phyloP scores from a whole-genome alignment of 2,113 vertebrate genomes.

The Ceuthmochares aereus region DNA sequence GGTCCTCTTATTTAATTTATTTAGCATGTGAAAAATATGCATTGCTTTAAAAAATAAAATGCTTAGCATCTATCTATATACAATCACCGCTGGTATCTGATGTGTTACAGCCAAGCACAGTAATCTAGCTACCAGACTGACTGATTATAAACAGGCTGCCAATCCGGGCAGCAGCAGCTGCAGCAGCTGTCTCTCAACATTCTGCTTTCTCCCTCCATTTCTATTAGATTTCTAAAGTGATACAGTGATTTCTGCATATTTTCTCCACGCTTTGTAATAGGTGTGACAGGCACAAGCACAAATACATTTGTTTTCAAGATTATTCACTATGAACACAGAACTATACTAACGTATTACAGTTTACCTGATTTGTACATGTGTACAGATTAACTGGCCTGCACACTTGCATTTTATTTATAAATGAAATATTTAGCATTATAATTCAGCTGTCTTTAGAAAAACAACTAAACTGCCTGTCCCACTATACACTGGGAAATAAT shows the following conservation, averaged over 20 bases:
- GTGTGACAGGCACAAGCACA: slow-evolving; percentile 35
- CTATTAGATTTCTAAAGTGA: slow-evolving; percentile 69
- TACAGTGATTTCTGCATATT: slow-evolving; percentile 58
- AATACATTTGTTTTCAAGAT: slow-evolving; percentile 60
- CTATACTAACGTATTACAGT: slow-evolving; percentile 57
- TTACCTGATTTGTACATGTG: slow-evolving; percentile 52
- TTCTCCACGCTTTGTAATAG: slow-evolving; percentile 29
- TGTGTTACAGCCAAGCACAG: slow-evolving; percentile 43
- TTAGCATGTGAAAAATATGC: neutral
- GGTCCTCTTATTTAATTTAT: slow-evolving; percentile 5
- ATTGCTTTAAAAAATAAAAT: slow-evolving; percentile 48
- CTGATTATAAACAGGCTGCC: slow-evolving; percentile 78
- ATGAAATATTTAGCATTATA: slow-evolving; percentile 53
- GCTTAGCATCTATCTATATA: neutral
- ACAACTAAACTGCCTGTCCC: slow-evolving; percentile 46
- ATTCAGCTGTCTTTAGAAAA: slow-evolving; percentile 67
- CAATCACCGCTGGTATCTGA: slow-evolving; percentile 34
- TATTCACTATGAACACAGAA: slow-evolving; percentile 47
- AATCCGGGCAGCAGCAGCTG: slow-evolving; percentile 49
- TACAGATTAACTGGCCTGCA: slow-evolving; percentile 52
- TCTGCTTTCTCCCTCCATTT: slow-evolving; percentile 52
- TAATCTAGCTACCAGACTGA: slow-evolving; percentile 52
- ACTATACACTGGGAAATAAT: slow-evolving; percentile 23
- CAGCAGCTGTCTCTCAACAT: slow-evolving; percentile 70
- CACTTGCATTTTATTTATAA: slow-evolving; percentile 47